Percentiles rank a stretch among this genome's conserved stretches.
Evolutionary conservation across 2,113 vertebrate genomes (phyloP).

Genomic region (Thomomys bottae): DNA sequence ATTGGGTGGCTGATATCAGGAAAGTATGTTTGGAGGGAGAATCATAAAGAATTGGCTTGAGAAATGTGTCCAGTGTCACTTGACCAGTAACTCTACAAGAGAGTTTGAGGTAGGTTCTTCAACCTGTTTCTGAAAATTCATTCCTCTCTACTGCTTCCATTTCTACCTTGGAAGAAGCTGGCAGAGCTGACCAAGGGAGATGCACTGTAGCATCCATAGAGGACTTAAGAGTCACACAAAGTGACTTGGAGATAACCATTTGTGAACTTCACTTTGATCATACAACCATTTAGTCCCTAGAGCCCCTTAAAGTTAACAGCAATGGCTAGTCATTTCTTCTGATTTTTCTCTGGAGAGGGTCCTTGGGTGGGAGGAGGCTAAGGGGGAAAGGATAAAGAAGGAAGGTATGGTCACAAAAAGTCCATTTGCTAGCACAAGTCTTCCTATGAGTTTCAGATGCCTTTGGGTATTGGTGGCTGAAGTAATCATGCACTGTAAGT

Average conservation of each 20-base stretch:
- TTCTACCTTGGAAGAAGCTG: not conserved
- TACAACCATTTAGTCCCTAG: not conserved
- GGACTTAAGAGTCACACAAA: not conserved
- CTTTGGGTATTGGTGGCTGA: conserved; percentile 42
- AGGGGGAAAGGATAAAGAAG: not conserved
- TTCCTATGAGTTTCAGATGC: conserved; percentile 1
- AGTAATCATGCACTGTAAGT: conserved; percentile 16
- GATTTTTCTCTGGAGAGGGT: not conserved
- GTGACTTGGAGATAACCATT: not conserved
- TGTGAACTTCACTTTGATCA: not conserved
- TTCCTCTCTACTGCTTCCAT: not conserved
- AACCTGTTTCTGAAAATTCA: not conserved
- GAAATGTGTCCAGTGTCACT: not conserved
- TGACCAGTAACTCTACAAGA: not conserved
- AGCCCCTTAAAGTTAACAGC: not conserved
- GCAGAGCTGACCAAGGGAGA: not conserved
- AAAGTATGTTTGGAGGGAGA: not conserved
- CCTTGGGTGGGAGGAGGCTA: not conserved
- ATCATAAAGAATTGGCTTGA: not conserved
- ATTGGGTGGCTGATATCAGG: not conserved
- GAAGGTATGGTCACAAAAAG: not conserved
- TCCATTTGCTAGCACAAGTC: not conserved
- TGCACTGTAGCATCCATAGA: not conserved
- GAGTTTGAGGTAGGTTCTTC: not conserved
- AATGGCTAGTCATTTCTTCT: not conserved